Conservation (phyloP, 1,140 invertebrate species). For the Nylanderia fulva region DNA sequence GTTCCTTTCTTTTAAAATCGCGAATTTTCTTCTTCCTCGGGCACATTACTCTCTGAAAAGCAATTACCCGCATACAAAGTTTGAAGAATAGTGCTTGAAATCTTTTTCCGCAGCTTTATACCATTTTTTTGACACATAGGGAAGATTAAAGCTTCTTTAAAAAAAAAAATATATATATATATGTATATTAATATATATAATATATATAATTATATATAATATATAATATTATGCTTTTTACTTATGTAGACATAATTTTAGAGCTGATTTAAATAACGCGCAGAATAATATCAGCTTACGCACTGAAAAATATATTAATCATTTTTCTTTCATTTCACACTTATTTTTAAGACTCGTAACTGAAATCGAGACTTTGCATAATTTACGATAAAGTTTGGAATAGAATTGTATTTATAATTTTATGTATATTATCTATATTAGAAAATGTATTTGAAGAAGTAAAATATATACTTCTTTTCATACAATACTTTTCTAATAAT, state of each 20-base stretch:
- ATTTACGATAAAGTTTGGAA: too few species aligned
- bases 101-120: conserved; percentile 22
- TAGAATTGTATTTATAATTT: too few species aligned
- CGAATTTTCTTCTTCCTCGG: conserved; percentile 56
- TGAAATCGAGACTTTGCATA: too few species aligned
- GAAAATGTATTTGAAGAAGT: too few species aligned
- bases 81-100: conserved; percentile 41
- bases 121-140: neutral
- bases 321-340: neutral
- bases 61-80: conserved; percentile 59
- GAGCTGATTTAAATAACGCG: neutral
- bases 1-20: conserved; percentile 65
- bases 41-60: conserved; percentile 29
- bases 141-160: conserved; percentile 10
- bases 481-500: conserved; percentile 11
- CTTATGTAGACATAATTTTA: neutral
- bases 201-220: neutral
- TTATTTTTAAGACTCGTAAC: neutral
- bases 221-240: neutral
- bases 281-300: neutral
- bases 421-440: too few species aligned
- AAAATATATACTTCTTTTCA: neutral
- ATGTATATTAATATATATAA: neutral
- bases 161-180: too few species aligned
- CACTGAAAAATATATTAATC: neutral